These are phyloP conservation scores for Dromaius novaehollandiae DNA, from an alignment of 2,113 vertebrate genomes.

Conservation along the genomic window DNA sequence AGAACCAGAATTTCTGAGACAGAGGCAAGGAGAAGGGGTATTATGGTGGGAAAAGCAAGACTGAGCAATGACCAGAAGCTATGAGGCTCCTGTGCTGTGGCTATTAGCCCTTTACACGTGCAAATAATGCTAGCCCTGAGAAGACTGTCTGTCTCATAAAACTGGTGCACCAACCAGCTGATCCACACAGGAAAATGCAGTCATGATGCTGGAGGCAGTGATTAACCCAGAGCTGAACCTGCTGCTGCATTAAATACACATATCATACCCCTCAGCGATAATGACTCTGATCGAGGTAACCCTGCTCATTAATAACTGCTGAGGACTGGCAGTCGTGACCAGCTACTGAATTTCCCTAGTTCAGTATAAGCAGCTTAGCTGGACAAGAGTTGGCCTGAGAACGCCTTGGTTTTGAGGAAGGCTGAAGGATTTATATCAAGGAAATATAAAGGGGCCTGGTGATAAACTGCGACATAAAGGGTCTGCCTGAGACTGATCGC, in stretches of 20 bases:
- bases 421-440: background rate
- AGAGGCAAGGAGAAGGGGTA: background rate
- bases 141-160: background rate
- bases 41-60: background rate
- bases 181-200: background rate
- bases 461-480: background rate
- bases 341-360: background rate
- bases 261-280: background rate
- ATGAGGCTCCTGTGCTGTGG: background rate
- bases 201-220: background rate
- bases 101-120: background rate
- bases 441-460: background rate
- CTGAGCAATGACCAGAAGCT: background rate
- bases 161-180: background rate
- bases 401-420: background rate
- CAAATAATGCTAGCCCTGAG: background rate
- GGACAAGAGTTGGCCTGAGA: background rate
- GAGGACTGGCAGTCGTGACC: background rate
- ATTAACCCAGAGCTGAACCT: background rate
- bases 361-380: background rate
- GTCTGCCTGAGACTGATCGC: background rate
- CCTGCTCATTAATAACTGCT: background rate
- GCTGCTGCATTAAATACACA: background rate
- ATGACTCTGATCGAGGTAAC: background rate
- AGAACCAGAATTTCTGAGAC: background rate